Base-by-base conservation (phyloP, 2,888 invertebrate genomes). In the Cephus runcator region DNA sequence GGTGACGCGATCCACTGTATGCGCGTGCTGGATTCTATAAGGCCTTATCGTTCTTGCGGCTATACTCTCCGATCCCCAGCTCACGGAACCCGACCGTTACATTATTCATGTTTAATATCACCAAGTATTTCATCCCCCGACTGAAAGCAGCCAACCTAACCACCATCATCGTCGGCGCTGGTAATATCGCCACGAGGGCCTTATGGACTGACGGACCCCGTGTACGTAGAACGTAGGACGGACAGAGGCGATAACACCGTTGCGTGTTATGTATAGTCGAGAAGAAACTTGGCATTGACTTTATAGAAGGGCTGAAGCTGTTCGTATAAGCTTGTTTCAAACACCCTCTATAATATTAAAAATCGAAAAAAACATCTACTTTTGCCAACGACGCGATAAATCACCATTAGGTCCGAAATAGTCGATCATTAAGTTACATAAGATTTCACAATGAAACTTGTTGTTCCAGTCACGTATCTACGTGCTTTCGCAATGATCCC, bases 101-200 rank as follows among this genome's bases (percentile, higher is more conserved):
- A 91, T 91, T 90, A 91, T 91, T 91, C 90, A 91, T 91, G 89
- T 89, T 89, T 88, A 91, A 91, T 91, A 90, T 89, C 88, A 88
- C 88, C 86, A 87, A 89, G 88, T 88, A 89, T 89, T 89, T 88
- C 88, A 88, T 87, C 87, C 89, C 86, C 79, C 82, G 85, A 83
- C 84, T 85, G 84, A 88, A 87, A 85, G 83, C 86, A 81, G 82
- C 81, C 79, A 76, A 78, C 83, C 76, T 78, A 74, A 69, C 73
- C 69, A 73, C 80, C 81, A 84, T 83, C 82, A 83, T 85, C 83
- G 83, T 81, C 82, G 83, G 79, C 83, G 78, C 76, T 77, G 84
- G 86, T 87, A 85, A 86, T 86, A 85, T 86, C 78, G 79, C 79
- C 80, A 73, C 77, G 78, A 82, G 83, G 83, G 83, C 56, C 23